Evolutionary conservation across 2,888 invertebrate genomes (phyloP).

Genomic region (Orthosia gothica): DNA sequence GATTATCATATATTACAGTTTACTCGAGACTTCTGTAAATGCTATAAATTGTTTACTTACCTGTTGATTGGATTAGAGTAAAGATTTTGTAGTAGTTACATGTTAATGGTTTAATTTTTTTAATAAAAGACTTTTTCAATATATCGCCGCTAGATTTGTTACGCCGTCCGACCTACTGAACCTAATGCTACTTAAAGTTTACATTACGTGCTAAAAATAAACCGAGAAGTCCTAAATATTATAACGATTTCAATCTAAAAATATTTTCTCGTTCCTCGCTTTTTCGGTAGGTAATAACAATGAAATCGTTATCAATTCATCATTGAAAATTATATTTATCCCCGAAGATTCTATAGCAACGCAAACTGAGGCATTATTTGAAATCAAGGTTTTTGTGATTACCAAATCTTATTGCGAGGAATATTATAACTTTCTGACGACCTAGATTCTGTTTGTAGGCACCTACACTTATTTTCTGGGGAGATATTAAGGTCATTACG

Average conservation of each 20-base stretch:
- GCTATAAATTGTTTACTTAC: neutral
- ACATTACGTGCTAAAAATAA: neutral
- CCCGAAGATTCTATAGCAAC: neutral
- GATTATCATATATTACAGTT: constrained; percentile 41
- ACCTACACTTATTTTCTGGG: neutral
- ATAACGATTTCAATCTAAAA: neutral
- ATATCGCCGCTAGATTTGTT: too few relatives aligned
- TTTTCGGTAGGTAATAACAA: neutral
- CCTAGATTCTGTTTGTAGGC: neutral
- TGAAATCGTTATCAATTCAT: constrained; percentile 8
- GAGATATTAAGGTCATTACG: too few relatives aligned
- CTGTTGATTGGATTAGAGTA: neutral
- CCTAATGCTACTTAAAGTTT: too few relatives aligned
- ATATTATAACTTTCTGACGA: constrained; percentile 3
- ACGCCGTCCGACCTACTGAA: too few relatives aligned
- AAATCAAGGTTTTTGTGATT: neutral
- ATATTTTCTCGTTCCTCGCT: neutral
- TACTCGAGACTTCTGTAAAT: constrained; percentile 3
- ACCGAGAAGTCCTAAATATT: neutral
- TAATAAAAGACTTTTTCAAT: neutral
- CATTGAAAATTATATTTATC: constrained; percentile 17
- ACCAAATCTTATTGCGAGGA: neutral
- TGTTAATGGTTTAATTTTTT: neutral
- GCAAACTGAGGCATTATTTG: neutral
- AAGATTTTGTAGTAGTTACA: neutral